Percentiles rank a stretch among this genome's conserved stretches.
Evolutionary conservation across 37 sponge, comb jelly and placozoan species (phyloP).

Genomic region (Geodia barretti): DNA sequence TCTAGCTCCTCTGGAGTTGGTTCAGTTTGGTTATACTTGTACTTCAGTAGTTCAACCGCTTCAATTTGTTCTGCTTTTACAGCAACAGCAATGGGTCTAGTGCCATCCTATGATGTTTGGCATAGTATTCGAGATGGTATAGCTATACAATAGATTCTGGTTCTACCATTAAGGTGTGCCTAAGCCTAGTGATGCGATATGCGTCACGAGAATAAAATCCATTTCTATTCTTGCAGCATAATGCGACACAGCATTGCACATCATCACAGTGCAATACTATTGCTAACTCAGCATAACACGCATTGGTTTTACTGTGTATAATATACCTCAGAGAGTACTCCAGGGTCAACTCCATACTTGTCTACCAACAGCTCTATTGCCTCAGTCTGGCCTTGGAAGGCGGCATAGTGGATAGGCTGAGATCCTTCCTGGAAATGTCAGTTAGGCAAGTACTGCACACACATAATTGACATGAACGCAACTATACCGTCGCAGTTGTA

Average conservation of each 20-base stretch:
- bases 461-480: not conserved
- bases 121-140: not conserved
- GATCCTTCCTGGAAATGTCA: not conserved
- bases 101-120: conserved; percentile 8
- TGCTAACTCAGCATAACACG: not conserved
- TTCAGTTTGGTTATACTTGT: conserved; percentile 1
- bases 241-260: not conserved
- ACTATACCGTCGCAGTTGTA: not conserved
- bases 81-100: not conserved
- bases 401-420: conserved; percentile 22
- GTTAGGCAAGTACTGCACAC: not conserved
- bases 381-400: not conserved
- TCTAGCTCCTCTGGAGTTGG: no score
- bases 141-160: no score
- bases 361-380: conserved; percentile 20
- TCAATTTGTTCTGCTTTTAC: not conserved
- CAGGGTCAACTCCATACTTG: conserved; percentile 3
- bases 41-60: conserved; percentile 3
- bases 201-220: no score
- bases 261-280: not conserved
- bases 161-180: no score
- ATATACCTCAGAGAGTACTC: not conserved
- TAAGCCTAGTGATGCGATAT: no score
- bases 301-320: no score
- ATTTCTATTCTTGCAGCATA: not conserved